A percentile compares a stretch with the other conserved stretches of the same genome.
phyloP scores from a whole-genome alignment of 2,797 vertebrate genomes.

The Poeciliopsis presidionis region DNA sequence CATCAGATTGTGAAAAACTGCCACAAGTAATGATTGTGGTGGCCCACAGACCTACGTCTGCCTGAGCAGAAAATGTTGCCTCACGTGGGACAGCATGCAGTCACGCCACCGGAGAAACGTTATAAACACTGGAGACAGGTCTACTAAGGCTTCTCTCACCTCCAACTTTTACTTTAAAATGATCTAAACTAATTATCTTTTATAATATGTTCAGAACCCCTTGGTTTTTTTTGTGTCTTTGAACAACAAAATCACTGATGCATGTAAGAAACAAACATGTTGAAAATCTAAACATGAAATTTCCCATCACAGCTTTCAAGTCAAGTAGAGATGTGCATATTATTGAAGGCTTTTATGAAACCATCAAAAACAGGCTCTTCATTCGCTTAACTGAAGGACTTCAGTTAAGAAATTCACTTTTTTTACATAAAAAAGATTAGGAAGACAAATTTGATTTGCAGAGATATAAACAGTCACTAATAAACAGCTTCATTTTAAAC shows the following conservation, averaged over 20 bases:
- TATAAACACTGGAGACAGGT: constrained; percentile 7
- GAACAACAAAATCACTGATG: background rate
- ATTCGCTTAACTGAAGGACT: background rate
- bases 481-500: constrained; percentile 31
- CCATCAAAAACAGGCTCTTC: constrained; percentile 49
- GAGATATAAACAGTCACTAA: constrained; percentile 43
- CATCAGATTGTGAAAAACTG: constrained; percentile 53
- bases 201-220: background rate
- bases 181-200: background rate
- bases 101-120: constrained; percentile 33
- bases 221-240: background rate
- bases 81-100: constrained; percentile 49
- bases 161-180: constrained; percentile 12
- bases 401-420: constrained; percentile 25
- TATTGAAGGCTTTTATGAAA: constrained; percentile 18
- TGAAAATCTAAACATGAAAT: constrained; percentile 4
- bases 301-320: constrained; percentile 23
- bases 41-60: constrained; percentile 37
- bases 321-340: constrained; percentile 8
- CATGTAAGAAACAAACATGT: constrained; percentile 1
- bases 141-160: constrained; percentile 7
- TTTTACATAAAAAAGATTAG: constrained; percentile 34
- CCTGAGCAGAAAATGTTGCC: constrained; percentile 70
- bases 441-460: constrained; percentile 33
- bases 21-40: constrained; percentile 45